Conservation (phyloP, 2,888 invertebrate genomes). For the Nycteola revayana region DNA sequence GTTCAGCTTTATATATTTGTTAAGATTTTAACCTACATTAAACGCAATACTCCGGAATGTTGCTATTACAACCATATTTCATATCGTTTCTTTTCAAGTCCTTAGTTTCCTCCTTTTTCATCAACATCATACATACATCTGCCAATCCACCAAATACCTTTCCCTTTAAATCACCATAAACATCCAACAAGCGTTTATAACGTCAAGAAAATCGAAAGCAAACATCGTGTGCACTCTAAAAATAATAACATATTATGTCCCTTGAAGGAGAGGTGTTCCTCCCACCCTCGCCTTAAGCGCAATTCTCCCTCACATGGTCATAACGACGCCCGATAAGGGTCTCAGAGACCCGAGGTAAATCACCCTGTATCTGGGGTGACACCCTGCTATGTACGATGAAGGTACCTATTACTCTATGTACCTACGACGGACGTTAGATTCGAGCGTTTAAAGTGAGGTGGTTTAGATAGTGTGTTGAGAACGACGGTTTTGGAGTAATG, state of each 20-base stretch:
- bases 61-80: too few relatives aligned
- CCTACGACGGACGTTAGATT: constrained; percentile 45
- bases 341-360: constrained; percentile 75
- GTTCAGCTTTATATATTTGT: too few relatives aligned
- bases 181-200: not conserved
- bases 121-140: too few relatives aligned
- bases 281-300: constrained; percentile 46
- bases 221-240: constrained; percentile 55
- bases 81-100: too few relatives aligned
- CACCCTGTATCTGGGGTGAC: constrained; percentile 76
- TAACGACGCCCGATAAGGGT: constrained; percentile 80
- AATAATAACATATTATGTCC: constrained; percentile 78
- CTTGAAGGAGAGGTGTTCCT: constrained; percentile 52
- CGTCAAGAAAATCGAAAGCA: constrained; percentile 57
- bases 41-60: too few relatives aligned
- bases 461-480: too few relatives aligned
- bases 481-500: too few relatives aligned
- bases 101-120: too few relatives aligned
- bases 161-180: too few relatives aligned
- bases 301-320: constrained; percentile 82
- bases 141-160: too few relatives aligned
- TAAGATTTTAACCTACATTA: too few relatives aligned
- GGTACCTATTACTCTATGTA: constrained; percentile 8
- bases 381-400: constrained; percentile 54
- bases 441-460: too few relatives aligned